These are phyloP conservation scores for Paramormyrops hopkinsi DNA, from an alignment of 2,797 vertebrate genomes.

Conservation along the genomic window DNA sequence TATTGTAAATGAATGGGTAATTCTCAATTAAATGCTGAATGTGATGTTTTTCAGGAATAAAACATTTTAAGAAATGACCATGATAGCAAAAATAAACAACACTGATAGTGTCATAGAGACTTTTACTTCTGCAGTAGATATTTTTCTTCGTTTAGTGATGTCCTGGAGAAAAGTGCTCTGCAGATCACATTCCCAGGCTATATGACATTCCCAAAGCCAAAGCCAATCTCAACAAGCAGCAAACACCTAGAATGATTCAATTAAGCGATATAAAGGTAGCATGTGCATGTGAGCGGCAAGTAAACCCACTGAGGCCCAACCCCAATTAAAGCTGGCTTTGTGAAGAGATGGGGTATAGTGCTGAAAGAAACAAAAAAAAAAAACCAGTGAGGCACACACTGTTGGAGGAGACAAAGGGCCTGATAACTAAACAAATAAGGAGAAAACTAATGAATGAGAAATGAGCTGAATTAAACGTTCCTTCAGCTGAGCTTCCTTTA, in stretches of 20 bases:
- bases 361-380: neutral
- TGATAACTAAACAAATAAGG: conserved; percentile 16
- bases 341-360: neutral
- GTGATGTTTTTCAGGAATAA: neutral
- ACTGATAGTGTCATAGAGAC: neutral
- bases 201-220: neutral
- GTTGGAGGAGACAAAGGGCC: neutral
- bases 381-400: neutral
- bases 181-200: neutral
- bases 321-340: conserved; percentile 14
- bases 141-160: neutral
- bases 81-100: neutral
- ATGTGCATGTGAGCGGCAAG: neutral
- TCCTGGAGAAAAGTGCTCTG: neutral
- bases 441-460: conserved; percentile 8
- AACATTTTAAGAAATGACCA: neutral
- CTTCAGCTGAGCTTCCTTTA: neutral
- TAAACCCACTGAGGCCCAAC: neutral
- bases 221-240: neutral
- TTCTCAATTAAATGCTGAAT: neutral
- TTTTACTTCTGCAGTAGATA: neutral
- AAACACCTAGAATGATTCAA: neutral
- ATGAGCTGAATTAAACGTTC: conserved; percentile 15
- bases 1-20: neutral
- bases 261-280: neutral